Conservation (phyloP, 2,113 vertebrate species). For the Istiophorus platypterus region DNA sequence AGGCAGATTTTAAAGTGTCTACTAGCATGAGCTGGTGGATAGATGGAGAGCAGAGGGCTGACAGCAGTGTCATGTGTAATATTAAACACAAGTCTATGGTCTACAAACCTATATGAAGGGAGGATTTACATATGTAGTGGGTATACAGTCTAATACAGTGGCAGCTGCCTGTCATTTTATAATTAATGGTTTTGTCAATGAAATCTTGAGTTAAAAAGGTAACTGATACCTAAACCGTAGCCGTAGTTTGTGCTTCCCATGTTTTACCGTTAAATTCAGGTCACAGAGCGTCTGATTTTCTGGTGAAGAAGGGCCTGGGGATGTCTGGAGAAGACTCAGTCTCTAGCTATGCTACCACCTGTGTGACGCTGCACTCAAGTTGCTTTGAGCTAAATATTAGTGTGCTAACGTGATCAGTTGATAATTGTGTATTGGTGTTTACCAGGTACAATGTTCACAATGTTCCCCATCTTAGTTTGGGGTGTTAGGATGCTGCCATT, state of each 20-base stretch:
- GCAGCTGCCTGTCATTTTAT: too few species aligned
- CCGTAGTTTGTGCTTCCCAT: not conserved
- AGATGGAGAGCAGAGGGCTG: slow-evolving; percentile 10
- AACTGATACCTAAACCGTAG: not conserved
- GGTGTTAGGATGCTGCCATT: not conserved
- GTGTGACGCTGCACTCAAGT: too few species aligned
- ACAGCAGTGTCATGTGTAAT: not conserved
- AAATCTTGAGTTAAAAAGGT: not conserved
- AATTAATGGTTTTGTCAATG: too few species aligned
- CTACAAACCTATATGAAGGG: too few species aligned
- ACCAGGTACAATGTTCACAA: not conserved
- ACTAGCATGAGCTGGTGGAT: slow-evolving; percentile 72
- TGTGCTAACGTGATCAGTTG: not conserved
- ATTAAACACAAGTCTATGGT: slow-evolving; percentile 6
- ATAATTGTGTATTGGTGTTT: not conserved
- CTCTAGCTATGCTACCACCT: too few species aligned
- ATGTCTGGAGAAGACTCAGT: too few species aligned
- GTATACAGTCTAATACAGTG: too few species aligned
- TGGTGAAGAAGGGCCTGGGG: not conserved
- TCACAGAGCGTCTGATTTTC: too few species aligned
- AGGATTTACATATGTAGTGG: not conserved
- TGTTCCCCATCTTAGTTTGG: not conserved
- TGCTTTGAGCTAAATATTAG: not conserved
- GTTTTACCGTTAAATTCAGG: not conserved
- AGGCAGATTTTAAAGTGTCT: slow-evolving; percentile 83